phyloP scores from a whole-genome alignment of 2,888 invertebrate species.

The Melanotus villosus region DNA sequence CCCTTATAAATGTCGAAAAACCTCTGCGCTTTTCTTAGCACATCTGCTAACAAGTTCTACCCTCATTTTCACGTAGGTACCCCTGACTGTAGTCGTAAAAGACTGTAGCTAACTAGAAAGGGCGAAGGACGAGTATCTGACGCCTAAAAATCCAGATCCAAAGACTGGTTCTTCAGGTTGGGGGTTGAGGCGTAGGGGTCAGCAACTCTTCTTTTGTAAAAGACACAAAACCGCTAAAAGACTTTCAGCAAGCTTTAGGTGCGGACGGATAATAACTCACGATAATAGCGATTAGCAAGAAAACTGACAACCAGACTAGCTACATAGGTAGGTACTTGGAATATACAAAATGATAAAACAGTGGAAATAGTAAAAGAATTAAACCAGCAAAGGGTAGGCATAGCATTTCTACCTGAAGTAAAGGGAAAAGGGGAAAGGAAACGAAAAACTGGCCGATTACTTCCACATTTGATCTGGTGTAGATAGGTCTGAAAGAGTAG shows the following conservation, averaged over 20 bases:
- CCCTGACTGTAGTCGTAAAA: too few species aligned
- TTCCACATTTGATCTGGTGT: slow-evolving; percentile 46
- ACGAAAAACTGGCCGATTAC: slow-evolving; percentile 33
- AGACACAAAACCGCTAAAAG: background rate
- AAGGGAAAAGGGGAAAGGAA: slow-evolving; percentile 44
- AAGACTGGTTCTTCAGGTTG: slow-evolving; percentile 59
- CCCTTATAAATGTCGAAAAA: too few species aligned
- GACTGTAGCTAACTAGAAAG: too few species aligned
- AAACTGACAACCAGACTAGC: slow-evolving; percentile 51
- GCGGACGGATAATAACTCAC: background rate
- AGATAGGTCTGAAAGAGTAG: slow-evolving; percentile 36
- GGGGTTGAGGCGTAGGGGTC: too few species aligned
- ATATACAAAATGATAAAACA: slow-evolving; percentile 38
- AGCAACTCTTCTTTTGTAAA: slow-evolving; percentile 48
- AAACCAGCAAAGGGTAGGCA: too few species aligned
- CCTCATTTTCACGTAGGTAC: too few species aligned
- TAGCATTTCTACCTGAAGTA: slow-evolving; percentile 41
- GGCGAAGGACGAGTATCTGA: too few species aligned
- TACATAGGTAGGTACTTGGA: too few species aligned
- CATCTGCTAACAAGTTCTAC: too few species aligned
- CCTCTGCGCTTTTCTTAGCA: too few species aligned
- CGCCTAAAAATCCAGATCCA: too few species aligned
- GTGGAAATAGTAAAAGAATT: too few species aligned
- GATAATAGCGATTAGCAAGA: slow-evolving; percentile 56
- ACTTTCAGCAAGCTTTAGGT: background rate